Conservation (phyloP, 2,888 invertebrate genomes). For the Willowsia nigromaculata region DNA sequence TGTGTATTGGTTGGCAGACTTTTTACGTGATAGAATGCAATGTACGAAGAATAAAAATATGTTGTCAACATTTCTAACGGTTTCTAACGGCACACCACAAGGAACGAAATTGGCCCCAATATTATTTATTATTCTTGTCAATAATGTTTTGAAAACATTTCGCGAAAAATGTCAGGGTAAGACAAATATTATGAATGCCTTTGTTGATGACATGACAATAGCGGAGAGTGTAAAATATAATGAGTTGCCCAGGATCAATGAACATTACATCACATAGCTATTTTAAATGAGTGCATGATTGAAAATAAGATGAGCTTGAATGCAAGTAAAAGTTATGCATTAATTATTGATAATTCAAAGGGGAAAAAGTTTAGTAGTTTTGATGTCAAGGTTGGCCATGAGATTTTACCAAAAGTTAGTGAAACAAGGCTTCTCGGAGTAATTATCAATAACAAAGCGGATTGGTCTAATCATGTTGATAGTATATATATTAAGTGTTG, state of each 20-base stretch:
- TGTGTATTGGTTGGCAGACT: background rate
- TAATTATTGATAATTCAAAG: constrained; percentile 32
- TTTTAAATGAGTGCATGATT: background rate
- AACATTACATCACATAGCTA: too few relatives aligned
- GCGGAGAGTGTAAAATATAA: constrained; percentile 36
- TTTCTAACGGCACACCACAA: constrained; percentile 13
- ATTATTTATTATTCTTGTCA: background rate
- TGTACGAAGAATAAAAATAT: background rate
- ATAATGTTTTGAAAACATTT: background rate
- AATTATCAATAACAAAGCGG: background rate
- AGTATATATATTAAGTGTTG: background rate
- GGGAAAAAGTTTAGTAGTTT: background rate
- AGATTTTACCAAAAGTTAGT: background rate
- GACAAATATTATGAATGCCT: constrained; percentile 36
- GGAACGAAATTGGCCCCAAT: constrained; percentile 16
- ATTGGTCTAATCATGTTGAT: too few relatives aligned
- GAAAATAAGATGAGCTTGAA: background rate
- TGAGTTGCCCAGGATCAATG: too few relatives aligned
- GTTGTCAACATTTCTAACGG: background rate
- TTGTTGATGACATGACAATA: too few relatives aligned
- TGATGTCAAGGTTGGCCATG: background rate
- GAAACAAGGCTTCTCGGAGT: background rate
- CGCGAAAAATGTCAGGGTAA: background rate
- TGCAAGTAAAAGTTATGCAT: background rate
- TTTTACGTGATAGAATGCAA: constrained; percentile 1